Evolutionary conservation across 2,797 vertebrate genomes (phyloP).

Genomic region (Enteromius mattozi): DNA sequence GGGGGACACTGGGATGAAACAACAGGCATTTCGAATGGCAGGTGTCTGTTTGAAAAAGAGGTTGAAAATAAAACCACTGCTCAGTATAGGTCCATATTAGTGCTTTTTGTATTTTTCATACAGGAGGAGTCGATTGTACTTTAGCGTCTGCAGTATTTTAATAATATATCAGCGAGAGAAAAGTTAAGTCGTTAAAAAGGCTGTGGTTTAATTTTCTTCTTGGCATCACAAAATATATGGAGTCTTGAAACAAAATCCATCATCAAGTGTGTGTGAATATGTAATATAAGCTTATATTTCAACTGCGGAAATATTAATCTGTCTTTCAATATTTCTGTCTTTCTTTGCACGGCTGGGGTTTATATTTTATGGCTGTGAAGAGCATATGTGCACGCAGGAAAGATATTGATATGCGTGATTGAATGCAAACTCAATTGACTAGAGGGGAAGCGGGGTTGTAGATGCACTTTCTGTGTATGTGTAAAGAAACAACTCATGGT

Average conservation of each 20-base stretch:
- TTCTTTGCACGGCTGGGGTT: background rate
- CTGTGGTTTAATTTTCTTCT: slow-evolving; percentile 11
- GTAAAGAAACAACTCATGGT: background rate
- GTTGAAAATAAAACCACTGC: background rate
- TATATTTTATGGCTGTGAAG: slow-evolving; percentile 9
- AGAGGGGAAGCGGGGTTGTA: background rate
- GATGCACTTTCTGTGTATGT: background rate
- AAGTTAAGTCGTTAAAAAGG: slow-evolving; percentile 5
- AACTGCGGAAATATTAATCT: slow-evolving; percentile 19
- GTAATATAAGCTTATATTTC: slow-evolving; percentile 16
- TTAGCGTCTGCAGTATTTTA: background rate
- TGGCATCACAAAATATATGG: slow-evolving; percentile 19
- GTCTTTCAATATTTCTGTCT: slow-evolving; percentile 1
- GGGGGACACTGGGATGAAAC: slow-evolving; percentile 51
- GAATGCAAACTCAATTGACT: slow-evolving; percentile 1
- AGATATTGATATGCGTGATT: slow-evolving; percentile 10
- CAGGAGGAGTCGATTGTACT: background rate
- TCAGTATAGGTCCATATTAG: background rate
- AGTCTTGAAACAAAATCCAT: slow-evolving; percentile 26
- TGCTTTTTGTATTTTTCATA: background rate
- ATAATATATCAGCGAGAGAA: slow-evolving; percentile 14
- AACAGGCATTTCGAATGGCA: slow-evolving; percentile 49
- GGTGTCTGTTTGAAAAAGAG: slow-evolving; percentile 12
- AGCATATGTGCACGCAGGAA: background rate
- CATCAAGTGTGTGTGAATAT: background rate